phyloP scores from a whole-genome alignment of 2,797 vertebrate species.

The Numenius phaeopus region DNA sequence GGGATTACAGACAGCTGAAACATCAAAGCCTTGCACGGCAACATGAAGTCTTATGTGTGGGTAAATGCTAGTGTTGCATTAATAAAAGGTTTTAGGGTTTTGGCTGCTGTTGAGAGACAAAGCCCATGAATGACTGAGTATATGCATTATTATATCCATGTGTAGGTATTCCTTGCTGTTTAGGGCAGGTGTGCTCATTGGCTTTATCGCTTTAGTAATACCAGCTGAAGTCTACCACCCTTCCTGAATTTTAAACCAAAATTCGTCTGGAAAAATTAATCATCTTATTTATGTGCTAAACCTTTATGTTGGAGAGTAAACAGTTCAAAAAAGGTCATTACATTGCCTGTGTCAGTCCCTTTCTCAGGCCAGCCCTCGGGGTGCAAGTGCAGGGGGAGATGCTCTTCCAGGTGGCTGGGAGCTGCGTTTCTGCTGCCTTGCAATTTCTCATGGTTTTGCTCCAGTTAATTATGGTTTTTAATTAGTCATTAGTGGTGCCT shows the following conservation, averaged over 20 bases:
- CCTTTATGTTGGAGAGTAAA: not conserved
- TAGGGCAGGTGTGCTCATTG: not conserved
- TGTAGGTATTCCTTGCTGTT: no score
- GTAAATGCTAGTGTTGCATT: not conserved
- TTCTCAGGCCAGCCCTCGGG: not conserved
- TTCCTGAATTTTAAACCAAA: not conserved
- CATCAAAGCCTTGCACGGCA: not conserved
- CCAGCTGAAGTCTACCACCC: not conserved
- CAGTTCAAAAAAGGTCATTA: not conserved
- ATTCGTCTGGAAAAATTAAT: not conserved
- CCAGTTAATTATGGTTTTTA: conserved; percentile 26
- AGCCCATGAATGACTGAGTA: not conserved
- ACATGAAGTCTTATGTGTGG: fast-evolving
- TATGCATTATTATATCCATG: fast-evolving
- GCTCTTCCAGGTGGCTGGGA: not conserved
- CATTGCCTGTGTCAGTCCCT: not conserved
- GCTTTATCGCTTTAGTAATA: not conserved
- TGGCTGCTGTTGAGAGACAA: not conserved
- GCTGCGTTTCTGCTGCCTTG: not conserved
- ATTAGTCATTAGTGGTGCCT: conserved; percentile 14
- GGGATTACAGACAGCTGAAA: not conserved
- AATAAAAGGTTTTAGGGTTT: not conserved
- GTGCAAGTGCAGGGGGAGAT: not conserved
- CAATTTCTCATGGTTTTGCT: not conserved
- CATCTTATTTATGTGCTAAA: not conserved